These are phyloP conservation scores for Trissonchulus sp. DNA, from an alignment of 2,888 invertebrate species.

Conservation along the genomic window DNA sequence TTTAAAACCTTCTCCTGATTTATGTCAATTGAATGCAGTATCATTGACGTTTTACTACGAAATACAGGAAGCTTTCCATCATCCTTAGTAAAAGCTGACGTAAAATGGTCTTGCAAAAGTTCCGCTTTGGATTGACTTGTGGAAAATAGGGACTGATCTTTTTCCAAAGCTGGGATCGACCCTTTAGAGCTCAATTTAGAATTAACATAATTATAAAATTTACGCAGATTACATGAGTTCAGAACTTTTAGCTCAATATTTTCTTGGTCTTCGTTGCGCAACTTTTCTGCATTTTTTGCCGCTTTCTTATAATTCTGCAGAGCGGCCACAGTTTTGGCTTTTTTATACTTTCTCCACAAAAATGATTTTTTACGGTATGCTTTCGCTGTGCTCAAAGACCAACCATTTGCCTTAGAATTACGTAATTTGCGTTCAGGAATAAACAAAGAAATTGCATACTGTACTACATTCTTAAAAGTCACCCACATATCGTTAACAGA, in stretches of 20 bases:
- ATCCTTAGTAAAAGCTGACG: not conserved
- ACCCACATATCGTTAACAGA: too few relatives aligned
- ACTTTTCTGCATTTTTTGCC: not conserved
- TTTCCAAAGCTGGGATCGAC: not conserved
- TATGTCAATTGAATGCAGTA: not conserved
- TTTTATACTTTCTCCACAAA: not conserved
- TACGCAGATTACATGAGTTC: not conserved
- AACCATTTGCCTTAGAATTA: too few relatives aligned
- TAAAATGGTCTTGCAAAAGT: not conserved
- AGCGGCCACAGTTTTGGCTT: not conserved
- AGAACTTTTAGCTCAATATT: not conserved
- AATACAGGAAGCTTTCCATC: not conserved
- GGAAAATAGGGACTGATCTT: not conserved
- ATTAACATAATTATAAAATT: not conserved
- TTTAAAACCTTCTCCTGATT: not conserved
- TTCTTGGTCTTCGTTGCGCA: not conserved
- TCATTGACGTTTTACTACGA: not conserved
- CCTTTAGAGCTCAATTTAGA: slow-evolving; percentile 13
- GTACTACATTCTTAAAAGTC: too few relatives aligned
- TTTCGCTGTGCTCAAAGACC: too few relatives aligned
- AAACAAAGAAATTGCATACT: too few relatives aligned
- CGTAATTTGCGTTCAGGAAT: too few relatives aligned
- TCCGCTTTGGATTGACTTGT: not conserved
- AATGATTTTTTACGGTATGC: too few relatives aligned
- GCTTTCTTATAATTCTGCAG: not conserved